phyloP scores from a whole-genome alignment of 1,140 invertebrate species.

The Zaprionus vittiger region DNA sequence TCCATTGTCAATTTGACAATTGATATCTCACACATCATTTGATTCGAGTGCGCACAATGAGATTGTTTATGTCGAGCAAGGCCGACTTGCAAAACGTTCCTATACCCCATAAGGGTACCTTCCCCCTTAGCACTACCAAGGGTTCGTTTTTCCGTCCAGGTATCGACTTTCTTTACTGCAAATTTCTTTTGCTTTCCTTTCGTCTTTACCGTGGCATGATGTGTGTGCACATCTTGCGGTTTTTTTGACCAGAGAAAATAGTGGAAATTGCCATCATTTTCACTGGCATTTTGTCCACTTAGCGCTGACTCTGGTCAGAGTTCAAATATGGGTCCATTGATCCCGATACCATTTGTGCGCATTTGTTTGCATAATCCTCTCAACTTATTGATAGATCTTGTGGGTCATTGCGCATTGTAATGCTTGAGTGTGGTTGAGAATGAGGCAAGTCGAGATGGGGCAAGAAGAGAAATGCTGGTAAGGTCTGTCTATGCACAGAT shows the following conservation, averaged over 20 bases:
- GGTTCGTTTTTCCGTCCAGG: slow-evolving; percentile 25
- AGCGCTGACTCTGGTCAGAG: slow-evolving; percentile 64
- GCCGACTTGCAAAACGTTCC: slow-evolving; percentile 47
- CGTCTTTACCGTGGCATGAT: slow-evolving; percentile 21
- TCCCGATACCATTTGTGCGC: slow-evolving; percentile 42
- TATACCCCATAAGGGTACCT: background rate
- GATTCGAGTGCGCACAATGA: slow-evolving; percentile 82
- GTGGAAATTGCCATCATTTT: slow-evolving; percentile 66
- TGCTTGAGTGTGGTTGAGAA: slow-evolving; percentile 21
- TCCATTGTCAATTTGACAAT: slow-evolving; percentile 81
- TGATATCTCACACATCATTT: slow-evolving; percentile 84
- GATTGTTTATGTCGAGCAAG: slow-evolving; percentile 73
- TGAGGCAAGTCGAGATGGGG: background rate
- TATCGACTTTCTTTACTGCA: slow-evolving; percentile 54
- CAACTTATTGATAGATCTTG: slow-evolving; percentile 29
- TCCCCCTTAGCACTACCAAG: slow-evolving; percentile 4
- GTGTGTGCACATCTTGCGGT: slow-evolving; percentile 60
- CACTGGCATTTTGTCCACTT: slow-evolving; percentile 68
- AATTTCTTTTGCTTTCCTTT: slow-evolving; percentile 32
- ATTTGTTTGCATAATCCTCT: slow-evolving; percentile 69
- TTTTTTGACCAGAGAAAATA: slow-evolving; percentile 36
- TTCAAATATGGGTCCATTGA: slow-evolving; percentile 74
- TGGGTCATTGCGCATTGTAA: slow-evolving; percentile 52
- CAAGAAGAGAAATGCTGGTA: background rate
- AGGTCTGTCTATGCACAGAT: background rate